Conservation (phyloP, 2,797 vertebrate genomes). For the Synanceia verrucosa region DNA sequence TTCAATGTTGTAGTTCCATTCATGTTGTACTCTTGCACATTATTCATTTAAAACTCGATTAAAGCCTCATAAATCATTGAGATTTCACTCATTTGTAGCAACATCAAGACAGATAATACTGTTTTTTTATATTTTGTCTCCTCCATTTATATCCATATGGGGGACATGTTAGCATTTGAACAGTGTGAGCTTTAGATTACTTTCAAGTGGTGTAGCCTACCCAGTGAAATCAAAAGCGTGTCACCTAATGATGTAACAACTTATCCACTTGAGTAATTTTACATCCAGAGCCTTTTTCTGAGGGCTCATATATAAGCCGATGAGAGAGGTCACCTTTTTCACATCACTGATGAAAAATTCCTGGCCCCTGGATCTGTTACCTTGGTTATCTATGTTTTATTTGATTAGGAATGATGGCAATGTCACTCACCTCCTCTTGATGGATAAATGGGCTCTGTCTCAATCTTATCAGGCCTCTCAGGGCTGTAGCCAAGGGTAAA, state of each 20-base stretch:
- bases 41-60: not conserved
- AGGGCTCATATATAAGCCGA: conserved; percentile 12
- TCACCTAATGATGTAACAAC: conserved; percentile 11
- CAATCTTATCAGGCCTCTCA: conserved; percentile 47
- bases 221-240: conserved; percentile 6
- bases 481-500: conserved; percentile 36
- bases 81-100: not conserved
- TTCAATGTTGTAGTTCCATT: not conserved
- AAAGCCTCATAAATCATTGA: not conserved
- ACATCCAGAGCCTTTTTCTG: conserved; percentile 14
- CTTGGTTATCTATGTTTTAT: conserved; percentile 57
- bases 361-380: conserved; percentile 39
- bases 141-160: not conserved
- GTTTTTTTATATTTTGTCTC: not conserved
- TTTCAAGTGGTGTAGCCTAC: not conserved
- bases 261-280: conserved; percentile 28
- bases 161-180: not conserved
- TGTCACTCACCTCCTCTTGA: conserved; percentile 55
- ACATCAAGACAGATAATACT: not conserved
- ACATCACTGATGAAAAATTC: conserved; percentile 36
- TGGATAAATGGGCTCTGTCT: conserved; percentile 56
- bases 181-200: not conserved
- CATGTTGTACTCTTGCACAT: not conserved
- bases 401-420: conserved; percentile 49
- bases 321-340: conserved; percentile 30